Conservation (phyloP, 2,113 vertebrate species). For the Alligator sinensis region DNA sequence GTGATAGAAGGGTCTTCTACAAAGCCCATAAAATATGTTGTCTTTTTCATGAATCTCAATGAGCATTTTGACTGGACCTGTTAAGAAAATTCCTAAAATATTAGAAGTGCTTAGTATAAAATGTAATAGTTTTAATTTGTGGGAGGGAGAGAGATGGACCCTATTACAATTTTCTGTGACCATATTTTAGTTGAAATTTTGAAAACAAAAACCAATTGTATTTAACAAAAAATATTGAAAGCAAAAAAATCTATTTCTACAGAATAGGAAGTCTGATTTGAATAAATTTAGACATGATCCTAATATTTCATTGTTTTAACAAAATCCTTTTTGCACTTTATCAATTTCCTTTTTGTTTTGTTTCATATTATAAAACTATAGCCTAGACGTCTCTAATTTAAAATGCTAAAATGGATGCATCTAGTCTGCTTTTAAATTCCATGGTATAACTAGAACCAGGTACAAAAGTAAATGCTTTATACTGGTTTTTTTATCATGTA, state of each 20-base stretch:
- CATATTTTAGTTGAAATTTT: not conserved
- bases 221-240: not conserved
- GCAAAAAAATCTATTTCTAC: not conserved
- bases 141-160: not conserved
- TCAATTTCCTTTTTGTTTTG: too few relatives aligned
- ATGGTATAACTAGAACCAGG: not conserved
- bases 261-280: not conserved
- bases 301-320: not conserved
- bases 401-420: not conserved
- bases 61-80: not conserved
- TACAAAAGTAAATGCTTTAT: conserved; percentile 3
- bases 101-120: not conserved
- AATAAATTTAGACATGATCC: not conserved
- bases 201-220: not conserved
- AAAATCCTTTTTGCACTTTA: not conserved
- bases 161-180: not conserved
- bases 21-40: not conserved
- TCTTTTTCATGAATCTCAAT: not conserved
- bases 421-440: too few relatives aligned
- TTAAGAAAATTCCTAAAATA: not conserved
- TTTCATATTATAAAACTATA: not conserved
- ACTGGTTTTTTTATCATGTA: conserved; percentile 66
- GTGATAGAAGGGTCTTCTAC: not conserved
- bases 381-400: not conserved
- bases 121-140: not conserved